Evolutionary conservation across 2,888 invertebrate species (phyloP), one percentile per base, ranked within the genome.

Genomic region (Lydus trimaculatus): DNA sequence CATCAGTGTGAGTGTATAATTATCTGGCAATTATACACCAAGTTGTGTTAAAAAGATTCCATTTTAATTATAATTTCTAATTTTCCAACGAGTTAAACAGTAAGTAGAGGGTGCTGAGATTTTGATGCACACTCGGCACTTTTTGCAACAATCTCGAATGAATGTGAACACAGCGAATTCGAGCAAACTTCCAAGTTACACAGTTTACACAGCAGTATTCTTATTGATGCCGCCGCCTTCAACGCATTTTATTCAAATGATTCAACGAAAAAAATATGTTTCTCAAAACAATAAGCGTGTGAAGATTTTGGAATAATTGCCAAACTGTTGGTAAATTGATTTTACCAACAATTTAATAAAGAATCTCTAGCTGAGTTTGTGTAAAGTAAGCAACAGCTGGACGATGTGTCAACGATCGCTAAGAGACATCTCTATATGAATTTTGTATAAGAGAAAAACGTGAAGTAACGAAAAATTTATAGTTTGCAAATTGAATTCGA

Each of bases 61-160:
- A 67, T 72, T 76, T 76, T 76, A 77, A 77, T 77, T 77, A 72
- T 70, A 76, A 73, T 73, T 74, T 72, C 72, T 75, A 74, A 77
- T 77, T 77, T 77, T 75, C 76, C 75, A 63, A 64, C 71, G 65
- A 74, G 73, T 77, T 75, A 70, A 74, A 73, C 72, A 64, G 68
- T 31, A 33, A 67, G 65, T 72, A 11, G 52, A 52, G 52, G 71
- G 72, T 72, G 76, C 72, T 73, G 78, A 77, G 75, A 78, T 78
- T 79, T 76, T 77, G 75, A 77, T 78, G 76, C 75, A 76, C 72
- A 75, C 71, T 78, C 73, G 72, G 76, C 75, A 76, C 73, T 79
- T 79, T 79, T 79, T 77, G 76, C 72, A 64, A 66, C 13, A 67
- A 75, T 71, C 70, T 71, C 71, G 72, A 66, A 70, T 64, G 76